Evolutionary conservation across 2,797 vertebrate genomes (phyloP).

Genomic region (Gorsachius magnificus): DNA sequence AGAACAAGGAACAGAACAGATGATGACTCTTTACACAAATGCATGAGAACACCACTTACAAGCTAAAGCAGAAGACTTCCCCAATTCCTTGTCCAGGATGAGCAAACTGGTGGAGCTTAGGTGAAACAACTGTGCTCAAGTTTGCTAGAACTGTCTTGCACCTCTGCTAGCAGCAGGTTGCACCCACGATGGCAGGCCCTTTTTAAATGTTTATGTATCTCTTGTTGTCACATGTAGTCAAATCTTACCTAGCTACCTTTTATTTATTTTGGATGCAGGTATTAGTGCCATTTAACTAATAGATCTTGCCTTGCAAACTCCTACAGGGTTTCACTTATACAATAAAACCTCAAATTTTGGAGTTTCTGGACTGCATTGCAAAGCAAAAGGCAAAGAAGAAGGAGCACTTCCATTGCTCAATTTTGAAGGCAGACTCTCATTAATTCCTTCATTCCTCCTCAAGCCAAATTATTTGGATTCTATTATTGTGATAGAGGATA

Average conservation of each 20-base stretch:
- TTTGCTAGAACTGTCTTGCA: neutral
- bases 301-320: neutral
- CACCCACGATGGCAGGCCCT: neutral
- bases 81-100: neutral
- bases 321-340: neutral
- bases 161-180: neutral
- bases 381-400: neutral
- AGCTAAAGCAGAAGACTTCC: neutral
- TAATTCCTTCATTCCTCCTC: neutral
- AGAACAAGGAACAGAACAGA: neutral
- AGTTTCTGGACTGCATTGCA: neutral
- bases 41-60: neutral
- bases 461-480: neutral
- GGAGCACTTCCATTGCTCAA: neutral
- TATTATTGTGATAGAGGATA: neutral
- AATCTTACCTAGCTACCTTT: neutral
- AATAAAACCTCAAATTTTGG: neutral
- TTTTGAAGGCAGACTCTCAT: neutral
- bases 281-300: neutral
- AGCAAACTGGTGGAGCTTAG: neutral
- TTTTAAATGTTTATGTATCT: neutral
- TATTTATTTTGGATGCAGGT: neutral
- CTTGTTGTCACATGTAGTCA: neutral
- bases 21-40: neutral
- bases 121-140: neutral